phyloP scores from a whole-genome alignment of 2,113 vertebrate species.

The Antechinus flavipes region DNA sequence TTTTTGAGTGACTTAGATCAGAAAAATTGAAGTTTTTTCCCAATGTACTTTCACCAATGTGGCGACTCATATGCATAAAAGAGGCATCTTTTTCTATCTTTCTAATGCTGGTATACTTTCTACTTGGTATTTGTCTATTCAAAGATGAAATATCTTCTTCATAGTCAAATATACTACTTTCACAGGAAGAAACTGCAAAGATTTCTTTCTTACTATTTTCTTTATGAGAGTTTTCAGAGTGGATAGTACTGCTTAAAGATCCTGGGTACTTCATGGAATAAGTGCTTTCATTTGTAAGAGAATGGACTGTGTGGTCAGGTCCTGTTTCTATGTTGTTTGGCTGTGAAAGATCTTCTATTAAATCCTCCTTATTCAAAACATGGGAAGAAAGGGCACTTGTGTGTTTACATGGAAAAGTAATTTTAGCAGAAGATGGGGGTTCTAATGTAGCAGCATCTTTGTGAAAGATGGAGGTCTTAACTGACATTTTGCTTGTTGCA shows the following conservation, averaged over 20 bases:
- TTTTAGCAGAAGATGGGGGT: conserved; percentile 92
- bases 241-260: conserved; percentile 87
- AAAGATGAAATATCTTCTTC: conserved; percentile 91
- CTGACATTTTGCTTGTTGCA: conserved; percentile 93
- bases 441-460: conserved; percentile 92
- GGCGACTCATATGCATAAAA: conserved; percentile 83
- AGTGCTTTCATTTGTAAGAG: conserved; percentile 92
- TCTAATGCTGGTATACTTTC: conserved; percentile 92
- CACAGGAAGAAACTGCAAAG: conserved; percentile 87
- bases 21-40: conserved; percentile 91
- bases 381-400: conserved; percentile 92
- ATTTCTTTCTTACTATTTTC: conserved; percentile 89
- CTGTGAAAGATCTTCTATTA: conserved; percentile 90
- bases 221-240: conserved; percentile 89
- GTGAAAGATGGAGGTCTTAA: conserved; percentile 92
- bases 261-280: conserved; percentile 93
- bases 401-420: conserved; percentile 93
- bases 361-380: conserved; percentile 90
- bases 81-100: conserved; percentile 90
- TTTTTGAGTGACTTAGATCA: conserved; percentile 89
- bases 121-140: conserved; percentile 89
- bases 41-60: conserved; percentile 84
- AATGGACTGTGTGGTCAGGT: conserved; percentile 90
- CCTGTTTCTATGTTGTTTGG: conserved; percentile 88
- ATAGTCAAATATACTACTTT: conserved; percentile 89